Evolutionary conservation across 2,888 invertebrate genomes (phyloP).

Genomic region (Rhamnusium bicolor): DNA sequence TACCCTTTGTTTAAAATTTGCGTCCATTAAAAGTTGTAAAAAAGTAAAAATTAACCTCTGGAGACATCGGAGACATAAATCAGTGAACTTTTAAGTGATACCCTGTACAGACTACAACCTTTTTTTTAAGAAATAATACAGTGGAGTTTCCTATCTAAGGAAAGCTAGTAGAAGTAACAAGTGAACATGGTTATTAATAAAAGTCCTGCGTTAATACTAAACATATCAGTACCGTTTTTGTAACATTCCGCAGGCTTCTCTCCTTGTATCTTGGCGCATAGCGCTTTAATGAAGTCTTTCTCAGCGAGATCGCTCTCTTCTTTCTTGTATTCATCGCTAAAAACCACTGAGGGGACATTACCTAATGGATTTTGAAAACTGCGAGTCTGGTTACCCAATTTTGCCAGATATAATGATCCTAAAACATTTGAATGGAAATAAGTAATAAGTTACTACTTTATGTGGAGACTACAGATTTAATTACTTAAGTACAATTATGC

Average conservation of each 20-base stretch:
- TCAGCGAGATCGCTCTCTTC: conserved; percentile 51
- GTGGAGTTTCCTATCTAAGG: conserved; percentile 43
- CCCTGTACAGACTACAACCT: conserved; percentile 43
- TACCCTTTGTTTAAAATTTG: no score
- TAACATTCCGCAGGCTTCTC: conserved; percentile 50
- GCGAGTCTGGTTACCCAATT: conserved; percentile 51
- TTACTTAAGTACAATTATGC: conserved; percentile 1
- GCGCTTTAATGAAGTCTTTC: conserved; percentile 50
- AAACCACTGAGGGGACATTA: conserved; percentile 45
- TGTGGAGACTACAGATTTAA: background rate
- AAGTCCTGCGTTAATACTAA: conserved; percentile 40
- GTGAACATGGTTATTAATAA: conserved; percentile 39
- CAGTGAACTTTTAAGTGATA: conserved; percentile 31
- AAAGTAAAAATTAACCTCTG: background rate
- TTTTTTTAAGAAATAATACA: conserved; percentile 39
- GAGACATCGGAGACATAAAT: conserved; percentile 26
- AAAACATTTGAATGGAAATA: conserved; percentile 30
- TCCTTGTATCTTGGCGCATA: conserved; percentile 52
- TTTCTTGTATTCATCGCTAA: conserved; percentile 53
- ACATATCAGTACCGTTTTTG: conserved; percentile 35
- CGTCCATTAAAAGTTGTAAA: no score
- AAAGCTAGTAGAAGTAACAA: conserved; percentile 46
- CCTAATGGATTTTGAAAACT: conserved; percentile 44
- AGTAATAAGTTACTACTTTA: conserved; percentile 9
- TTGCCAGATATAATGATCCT: conserved; percentile 51